phyloP scores from a whole-genome alignment of 2,888 invertebrate genomes.

The Cryptocephalus moraei region DNA sequence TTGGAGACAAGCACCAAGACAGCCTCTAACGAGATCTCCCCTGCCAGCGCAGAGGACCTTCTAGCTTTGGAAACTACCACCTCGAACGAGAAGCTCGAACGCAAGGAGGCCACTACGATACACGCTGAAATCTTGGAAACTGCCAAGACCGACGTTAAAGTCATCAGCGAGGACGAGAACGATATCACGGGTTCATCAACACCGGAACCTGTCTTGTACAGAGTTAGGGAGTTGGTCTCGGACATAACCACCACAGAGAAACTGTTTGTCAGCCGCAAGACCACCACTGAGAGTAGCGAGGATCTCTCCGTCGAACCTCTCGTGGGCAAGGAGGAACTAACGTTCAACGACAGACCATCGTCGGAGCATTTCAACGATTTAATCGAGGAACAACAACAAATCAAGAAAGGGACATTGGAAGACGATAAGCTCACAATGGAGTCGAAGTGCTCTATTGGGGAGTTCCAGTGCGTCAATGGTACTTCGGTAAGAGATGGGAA shows the following conservation, averaged over 20 bases:
- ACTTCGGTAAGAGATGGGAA: conserved; percentile 47
- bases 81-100: no score
- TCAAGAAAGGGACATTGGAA: conserved; percentile 3
- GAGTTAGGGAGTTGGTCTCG: conserved; percentile 26
- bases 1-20: conserved; percentile 6
- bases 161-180: conserved; percentile 8
- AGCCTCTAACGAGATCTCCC: conserved; percentile 6
- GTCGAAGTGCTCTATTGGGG: conserved; percentile 44
- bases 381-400: conserved; percentile 1
- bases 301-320: conserved; percentile 25
- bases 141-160: conserved; percentile 5
- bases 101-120: not conserved
- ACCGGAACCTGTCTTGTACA: conserved; percentile 15
- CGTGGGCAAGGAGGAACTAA: conserved; percentile 3
- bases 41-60: conserved; percentile 1
- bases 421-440: conserved; percentile 32
- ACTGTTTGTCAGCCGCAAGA: conserved; percentile 21
- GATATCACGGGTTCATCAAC: conserved; percentile 2
- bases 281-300: conserved; percentile 13
- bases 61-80: not conserved
- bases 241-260: conserved; percentile 30
- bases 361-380: conserved; percentile 6
- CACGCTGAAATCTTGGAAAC: conserved; percentile 4
- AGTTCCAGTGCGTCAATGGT: conserved; percentile 50
- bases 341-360: not conserved